Base-by-base conservation (phyloP, 2,797 vertebrate species). In the Masticophis lateralis region DNA sequence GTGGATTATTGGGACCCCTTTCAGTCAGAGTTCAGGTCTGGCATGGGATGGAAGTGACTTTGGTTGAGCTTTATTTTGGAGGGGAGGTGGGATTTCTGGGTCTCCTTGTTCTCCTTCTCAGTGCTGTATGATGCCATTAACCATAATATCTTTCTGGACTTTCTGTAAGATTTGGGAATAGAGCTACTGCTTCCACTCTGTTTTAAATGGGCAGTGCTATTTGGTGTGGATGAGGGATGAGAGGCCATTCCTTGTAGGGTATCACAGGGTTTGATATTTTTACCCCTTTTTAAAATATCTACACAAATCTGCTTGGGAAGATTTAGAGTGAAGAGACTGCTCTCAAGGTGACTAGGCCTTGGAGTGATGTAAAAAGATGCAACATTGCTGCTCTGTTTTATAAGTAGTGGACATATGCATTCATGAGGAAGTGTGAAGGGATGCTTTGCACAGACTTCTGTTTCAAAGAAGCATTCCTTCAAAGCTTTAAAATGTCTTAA, bases 41-140 rank as follows among this genome's bases (percentile, higher is more conserved):
- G n/a, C n/a, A 18, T 69, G n/a, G 66, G n/a, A n/a, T 18, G 28
- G 66, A 8, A 74, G n/a, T 74, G 66, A n/a, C n/a, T 32, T 74
- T 74, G 66, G 5, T 74, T 74, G n/a, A 74, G 66, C n/a, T 74
- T 74, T 74, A 74, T 32, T 74, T 74, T 18, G 66, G n/a, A 8
- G 14, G n/a, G n/a, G 13, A n/a, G n/a, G 63, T 2, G 1, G 28
- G n/a, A 1, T 0, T 14, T 32, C n/a, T 8, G 66, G 16, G 14
- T 37, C n/a, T 16, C 66, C 66, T 74, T 18, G 14, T 37, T 14
- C 6, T 32, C 66, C 66, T 74, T 32, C n/a, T 74, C n/a, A 32
- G 66, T 37, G n/a, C n/a, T 74, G n/a, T 74, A 32, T 32, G 66
- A 74, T 74, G n/a, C n/a, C 66, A 74, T 74, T 14, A 74, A 18